Percentiles rank a stretch among this genome's conserved stretches.
Conservation (phyloP, 2,888 invertebrate genomes). For the Carcina quercana region DNA sequence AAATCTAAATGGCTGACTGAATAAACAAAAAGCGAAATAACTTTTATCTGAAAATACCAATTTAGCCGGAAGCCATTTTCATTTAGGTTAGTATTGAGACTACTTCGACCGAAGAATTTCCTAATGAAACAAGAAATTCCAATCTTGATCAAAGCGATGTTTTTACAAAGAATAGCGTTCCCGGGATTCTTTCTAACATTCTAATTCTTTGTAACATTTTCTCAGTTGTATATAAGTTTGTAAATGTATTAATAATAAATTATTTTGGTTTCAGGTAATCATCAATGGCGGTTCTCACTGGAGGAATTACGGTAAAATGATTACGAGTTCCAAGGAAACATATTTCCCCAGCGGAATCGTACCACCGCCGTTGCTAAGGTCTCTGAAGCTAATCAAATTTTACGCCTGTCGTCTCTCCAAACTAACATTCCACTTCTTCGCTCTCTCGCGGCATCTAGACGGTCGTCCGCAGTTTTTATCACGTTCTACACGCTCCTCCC, state of each 20-base stretch:
- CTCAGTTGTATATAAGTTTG: too few species aligned
- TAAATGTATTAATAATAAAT: not conserved
- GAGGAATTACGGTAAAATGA: constrained; percentile 1
- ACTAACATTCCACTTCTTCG: constrained; percentile 40
- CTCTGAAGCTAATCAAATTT: constrained; percentile 51
- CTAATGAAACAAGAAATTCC: constrained; percentile 39
- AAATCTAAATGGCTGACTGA: too few species aligned
- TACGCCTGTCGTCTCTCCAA: constrained; percentile 40
- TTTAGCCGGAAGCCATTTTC: constrained; percentile 20
- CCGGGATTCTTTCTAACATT: too few species aligned
- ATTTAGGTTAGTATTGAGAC: constrained; percentile 16
- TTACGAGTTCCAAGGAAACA: too few species aligned
- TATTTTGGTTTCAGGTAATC: constrained; percentile 9
- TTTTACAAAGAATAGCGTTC: constrained; percentile 15
- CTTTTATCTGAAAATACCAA: constrained; percentile 1
- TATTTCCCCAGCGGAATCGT: too few species aligned
- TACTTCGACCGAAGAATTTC: constrained; percentile 31
- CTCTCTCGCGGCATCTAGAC: constrained; percentile 32
- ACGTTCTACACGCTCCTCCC: constrained; percentile 42
- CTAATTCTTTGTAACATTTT: too few species aligned
- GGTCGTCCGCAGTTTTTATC: constrained; percentile 55
- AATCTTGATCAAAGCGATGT: constrained; percentile 29
- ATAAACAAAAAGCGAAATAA: too few species aligned
- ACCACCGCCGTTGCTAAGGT: too few species aligned
- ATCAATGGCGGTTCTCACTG: too few species aligned